Conservation (phyloP, 1,140 invertebrate genomes). For the Thrips palmi region DNA sequence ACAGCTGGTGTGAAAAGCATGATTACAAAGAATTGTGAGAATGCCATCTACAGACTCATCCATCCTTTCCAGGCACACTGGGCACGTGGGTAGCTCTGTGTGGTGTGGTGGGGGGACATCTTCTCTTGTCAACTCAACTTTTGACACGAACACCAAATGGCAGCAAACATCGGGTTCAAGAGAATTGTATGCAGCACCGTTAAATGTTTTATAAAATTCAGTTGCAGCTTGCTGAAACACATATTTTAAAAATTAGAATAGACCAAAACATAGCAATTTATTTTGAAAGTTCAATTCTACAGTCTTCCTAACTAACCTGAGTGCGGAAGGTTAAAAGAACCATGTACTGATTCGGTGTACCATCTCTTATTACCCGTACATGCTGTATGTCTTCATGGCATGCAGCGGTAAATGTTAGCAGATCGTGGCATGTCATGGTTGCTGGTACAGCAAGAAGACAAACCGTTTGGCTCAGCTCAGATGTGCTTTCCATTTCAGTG, state of each 20-base stretch:
- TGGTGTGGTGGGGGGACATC: constrained; percentile 49
- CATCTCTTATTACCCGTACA: constrained; percentile 76
- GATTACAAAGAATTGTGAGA: constrained; percentile 94
- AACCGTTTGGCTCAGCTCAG: constrained; percentile 62
- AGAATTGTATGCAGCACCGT: constrained; percentile 81
- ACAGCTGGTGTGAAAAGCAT: constrained; percentile 91
- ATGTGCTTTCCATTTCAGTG: constrained; percentile 26
- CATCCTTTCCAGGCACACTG: constrained; percentile 92
- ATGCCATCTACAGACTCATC: constrained; percentile 96
- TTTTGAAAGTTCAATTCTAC: constrained; percentile 3
- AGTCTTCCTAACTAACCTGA: constrained; percentile 27
- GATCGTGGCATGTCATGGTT: constrained; percentile 80
- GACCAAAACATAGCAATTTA: constrained; percentile 14
- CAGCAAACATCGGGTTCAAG: constrained; percentile 81
- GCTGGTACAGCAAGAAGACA: constrained; percentile 86
- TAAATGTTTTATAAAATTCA: constrained; percentile 85
- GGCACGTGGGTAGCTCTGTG: constrained; percentile 94
- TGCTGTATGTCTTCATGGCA: constrained; percentile 78
- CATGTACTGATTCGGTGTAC: constrained; percentile 92
- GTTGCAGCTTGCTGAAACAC: constrained; percentile 51
- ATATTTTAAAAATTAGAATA: constrained; percentile 28
- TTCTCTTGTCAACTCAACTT: constrained; percentile 60
- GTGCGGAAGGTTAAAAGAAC: constrained; percentile 68
- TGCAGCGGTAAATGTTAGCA: constrained; percentile 87
- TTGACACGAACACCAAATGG: constrained; percentile 85